Base-by-base conservation (phyloP, 2,888 invertebrate species). In the Atrina japonica region DNA sequence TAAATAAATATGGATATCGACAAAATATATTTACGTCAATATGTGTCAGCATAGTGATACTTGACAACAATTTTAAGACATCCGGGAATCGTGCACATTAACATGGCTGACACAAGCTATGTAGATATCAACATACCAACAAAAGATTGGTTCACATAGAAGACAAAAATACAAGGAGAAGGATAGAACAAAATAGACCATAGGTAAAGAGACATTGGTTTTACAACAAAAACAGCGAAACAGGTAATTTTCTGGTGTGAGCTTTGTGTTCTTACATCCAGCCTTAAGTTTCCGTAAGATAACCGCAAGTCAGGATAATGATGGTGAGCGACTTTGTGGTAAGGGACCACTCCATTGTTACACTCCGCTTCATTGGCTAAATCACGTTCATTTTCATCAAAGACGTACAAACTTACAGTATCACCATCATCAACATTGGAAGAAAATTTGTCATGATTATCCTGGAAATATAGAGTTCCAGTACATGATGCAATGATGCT, bases 351-450 rank as follows among this genome's bases (percentile, higher is more conserved):
- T 5, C 88, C 88, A 55, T 80, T 82, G 71, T 83, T 82, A 67
- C 68, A 64, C 43, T 83, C 81, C n/a, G 86, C 86, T 63, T 86
- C 86, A 3, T 69, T 73, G 6, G 83, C 83, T 27, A 89, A 70
- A 50, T 75, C 75, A 21, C 81, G 75, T 72, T 89, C 88, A 29
- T 88, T 87, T 70, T 88, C 88, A 18, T 88, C 88, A 80, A 89
- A 89, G 45, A 87, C 86, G 81, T 83, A 88, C 66, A 89, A 75
- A 73, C 87, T 88, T 64, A 89, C 82, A 21, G 83, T 82, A 66
- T 88, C 89, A 35, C 77, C 83, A 25, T 84, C 86, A 35, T 60
- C 68, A 18, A 60, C 52, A 40, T 70, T 47, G 23, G 27, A 18
- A 52, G 21, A 23, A 25, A 30, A 11, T n/a, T 66, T 23, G 18